These are phyloP conservation scores for Carassius gibelio DNA, from an alignment of 2,113 vertebrate species.

Conservation along the genomic window DNA sequence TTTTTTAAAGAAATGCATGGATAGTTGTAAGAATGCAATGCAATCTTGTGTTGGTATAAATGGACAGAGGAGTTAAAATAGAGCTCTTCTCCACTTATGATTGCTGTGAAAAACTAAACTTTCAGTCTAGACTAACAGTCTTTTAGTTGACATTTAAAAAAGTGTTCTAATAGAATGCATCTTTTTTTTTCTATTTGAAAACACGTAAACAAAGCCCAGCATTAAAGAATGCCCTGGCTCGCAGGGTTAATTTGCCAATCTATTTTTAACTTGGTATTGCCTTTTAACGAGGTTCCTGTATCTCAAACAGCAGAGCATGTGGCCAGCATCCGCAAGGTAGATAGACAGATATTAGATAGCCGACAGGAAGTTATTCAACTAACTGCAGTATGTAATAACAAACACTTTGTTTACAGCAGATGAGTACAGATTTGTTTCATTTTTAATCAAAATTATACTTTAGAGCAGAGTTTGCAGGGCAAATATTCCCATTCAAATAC, in stretches of 20 bases:
- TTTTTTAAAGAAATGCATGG: neutral
- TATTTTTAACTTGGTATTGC: neutral
- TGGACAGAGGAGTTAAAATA: neutral
- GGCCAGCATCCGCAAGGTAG: neutral
- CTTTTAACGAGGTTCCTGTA: neutral
- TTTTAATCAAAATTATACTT: no score
- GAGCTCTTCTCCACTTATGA: neutral
- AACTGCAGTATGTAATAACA: neutral
- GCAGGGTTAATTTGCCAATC: neutral
- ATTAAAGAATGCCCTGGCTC: neutral
- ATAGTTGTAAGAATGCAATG: neutral
- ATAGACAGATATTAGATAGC: no score
- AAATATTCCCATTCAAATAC: neutral
- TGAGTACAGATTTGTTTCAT: neutral
- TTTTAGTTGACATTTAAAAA: neutral
- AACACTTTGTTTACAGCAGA: no score
- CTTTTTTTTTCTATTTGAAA: neutral
- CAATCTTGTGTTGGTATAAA: neutral
- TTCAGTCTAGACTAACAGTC: neutral
- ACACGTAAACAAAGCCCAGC: neutral
- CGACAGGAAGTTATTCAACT: neutral
- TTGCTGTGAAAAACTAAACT: neutral
- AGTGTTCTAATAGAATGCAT: neutral
- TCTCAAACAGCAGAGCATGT: neutral
- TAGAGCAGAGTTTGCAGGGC: no score